phyloP scores from a whole-genome alignment of 2,888 invertebrate species.

The Aphodius sticticus region DNA sequence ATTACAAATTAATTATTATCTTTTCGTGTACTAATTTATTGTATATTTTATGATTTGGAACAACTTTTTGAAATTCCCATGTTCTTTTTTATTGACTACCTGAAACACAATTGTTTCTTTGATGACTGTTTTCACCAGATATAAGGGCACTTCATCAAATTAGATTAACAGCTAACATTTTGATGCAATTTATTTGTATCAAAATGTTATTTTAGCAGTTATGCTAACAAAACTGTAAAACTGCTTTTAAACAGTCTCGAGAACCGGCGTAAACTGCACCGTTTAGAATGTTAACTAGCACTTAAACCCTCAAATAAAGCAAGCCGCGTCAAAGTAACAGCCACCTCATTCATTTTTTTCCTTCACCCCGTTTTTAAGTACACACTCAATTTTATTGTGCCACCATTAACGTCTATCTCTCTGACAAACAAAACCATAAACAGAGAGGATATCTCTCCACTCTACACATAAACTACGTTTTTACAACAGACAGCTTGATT shows the following conservation, averaged over 20 bases:
- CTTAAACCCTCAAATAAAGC: background rate
- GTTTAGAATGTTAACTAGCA: background rate
- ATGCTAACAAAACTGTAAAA: background rate
- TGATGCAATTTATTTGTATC: too few relatives aligned
- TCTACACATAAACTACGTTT: background rate
- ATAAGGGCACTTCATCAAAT: too few relatives aligned
- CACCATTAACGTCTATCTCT: background rate
- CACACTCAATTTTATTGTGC: conserved; percentile 4
- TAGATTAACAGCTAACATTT: too few relatives aligned
- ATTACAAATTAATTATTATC: too few relatives aligned
- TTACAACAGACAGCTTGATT: background rate
- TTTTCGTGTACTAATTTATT: too few relatives aligned
- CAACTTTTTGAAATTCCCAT: too few relatives aligned
- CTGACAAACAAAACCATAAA: background rate
- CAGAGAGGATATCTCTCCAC: background rate
- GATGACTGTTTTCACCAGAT: too few relatives aligned
- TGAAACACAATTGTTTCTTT: too few relatives aligned
- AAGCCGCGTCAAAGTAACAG: background rate
- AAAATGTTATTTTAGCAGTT: too few relatives aligned
- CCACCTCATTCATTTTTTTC: background rate
- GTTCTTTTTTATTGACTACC: too few relatives aligned
- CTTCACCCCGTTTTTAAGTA: background rate
- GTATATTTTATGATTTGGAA: too few relatives aligned
- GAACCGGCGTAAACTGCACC: background rate
- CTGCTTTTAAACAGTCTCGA: background rate